Base-by-base conservation (phyloP, 2,888 invertebrate species). In the Macrophya alboannulata region DNA sequence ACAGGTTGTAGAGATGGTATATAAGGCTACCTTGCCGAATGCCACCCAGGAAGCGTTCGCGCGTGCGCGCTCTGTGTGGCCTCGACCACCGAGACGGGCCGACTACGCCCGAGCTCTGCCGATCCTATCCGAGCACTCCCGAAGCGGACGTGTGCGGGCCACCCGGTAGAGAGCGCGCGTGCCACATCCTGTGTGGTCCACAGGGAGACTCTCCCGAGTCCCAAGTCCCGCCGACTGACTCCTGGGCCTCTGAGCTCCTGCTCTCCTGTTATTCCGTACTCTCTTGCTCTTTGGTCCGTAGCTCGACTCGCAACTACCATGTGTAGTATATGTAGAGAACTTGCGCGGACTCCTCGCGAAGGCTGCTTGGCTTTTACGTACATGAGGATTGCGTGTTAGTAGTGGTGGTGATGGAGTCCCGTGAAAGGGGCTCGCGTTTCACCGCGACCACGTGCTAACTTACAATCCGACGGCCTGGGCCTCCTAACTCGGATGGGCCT, bases 141-240 rank as follows among this genome's bases (percentile, higher is more conserved):
- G 92, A 92, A 91, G 88, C 89, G 88, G 90, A 91, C 91, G 92
- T 93, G 91, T 91, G 90, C 90, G 90, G 93, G 90, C 93, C 92
- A 92, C 92, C 95, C 95, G 92, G 92, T 93, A 95, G 95, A 95
- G 95, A 95, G 94, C 95, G 95, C 96, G 96, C 96, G 96, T 96
- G 96, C 96, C 96, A 95, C 96, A 93, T 95, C 94, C 95, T 96
- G 96, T 96, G 96, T 96, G 96, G 96, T 96, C 96, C 94, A 87
- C 86, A 79, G 86, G 85, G 86, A 86, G 87, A 86, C 87, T 88
- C 87, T 86, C 68, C 85, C 86, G 62, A 84, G 85, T 86, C 86
- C 85, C 84, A 82, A 86, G 82, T 87, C 86, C 88, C 76, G 84
- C 74, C 81, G 74, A 83, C 83, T 51, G 86, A 85, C 85, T 87